A percentile compares a stretch with the other conserved stretches of the same genome.
Conservation (phyloP, 2,888 invertebrate species). For the Cetonia aurata region DNA sequence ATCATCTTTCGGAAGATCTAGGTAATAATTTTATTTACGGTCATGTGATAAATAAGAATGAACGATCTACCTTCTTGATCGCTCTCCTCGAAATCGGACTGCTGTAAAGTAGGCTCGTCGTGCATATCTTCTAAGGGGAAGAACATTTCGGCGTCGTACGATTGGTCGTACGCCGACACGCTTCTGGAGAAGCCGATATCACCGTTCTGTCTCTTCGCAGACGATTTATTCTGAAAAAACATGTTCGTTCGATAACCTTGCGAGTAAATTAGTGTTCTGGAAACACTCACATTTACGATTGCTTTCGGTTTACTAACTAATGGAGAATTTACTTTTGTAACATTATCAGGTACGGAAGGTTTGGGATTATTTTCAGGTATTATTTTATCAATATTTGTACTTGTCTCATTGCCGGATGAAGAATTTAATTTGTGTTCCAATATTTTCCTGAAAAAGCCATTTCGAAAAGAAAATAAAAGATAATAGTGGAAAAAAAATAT, state of each 20-base stretch:
- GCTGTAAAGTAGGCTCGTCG: constrained; percentile 57
- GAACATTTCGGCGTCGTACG: constrained; percentile 72
- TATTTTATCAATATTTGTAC: constrained; percentile 49
- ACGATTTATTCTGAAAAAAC: constrained; percentile 26
- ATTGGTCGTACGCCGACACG: constrained; percentile 15
- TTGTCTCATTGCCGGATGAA: constrained; percentile 42
- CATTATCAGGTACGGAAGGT: constrained; percentile 51
- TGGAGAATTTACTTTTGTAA: constrained; percentile 44
- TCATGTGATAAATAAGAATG: no score
- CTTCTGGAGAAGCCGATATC: constrained; percentile 13
- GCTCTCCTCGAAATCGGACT: constrained; percentile 77
- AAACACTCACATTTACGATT: constrained; percentile 33
- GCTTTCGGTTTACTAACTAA: constrained; percentile 33
- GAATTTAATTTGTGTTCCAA: constrained; percentile 44
- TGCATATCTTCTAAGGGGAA: constrained; percentile 83
- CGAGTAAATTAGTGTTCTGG: not conserved
- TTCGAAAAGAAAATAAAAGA: no score
- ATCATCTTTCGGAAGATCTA: constrained; percentile 35
- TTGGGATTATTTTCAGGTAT: constrained; percentile 44
- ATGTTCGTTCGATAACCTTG: not conserved
- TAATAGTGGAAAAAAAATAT: no score
- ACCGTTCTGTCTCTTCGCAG: constrained; percentile 22
- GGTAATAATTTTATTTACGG: not conserved
- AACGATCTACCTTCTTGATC: constrained; percentile 77
- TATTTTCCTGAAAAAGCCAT: constrained; percentile 46